Conservation (phyloP, 1,140 invertebrate genomes). For the Eulimnadia texana region DNA sequence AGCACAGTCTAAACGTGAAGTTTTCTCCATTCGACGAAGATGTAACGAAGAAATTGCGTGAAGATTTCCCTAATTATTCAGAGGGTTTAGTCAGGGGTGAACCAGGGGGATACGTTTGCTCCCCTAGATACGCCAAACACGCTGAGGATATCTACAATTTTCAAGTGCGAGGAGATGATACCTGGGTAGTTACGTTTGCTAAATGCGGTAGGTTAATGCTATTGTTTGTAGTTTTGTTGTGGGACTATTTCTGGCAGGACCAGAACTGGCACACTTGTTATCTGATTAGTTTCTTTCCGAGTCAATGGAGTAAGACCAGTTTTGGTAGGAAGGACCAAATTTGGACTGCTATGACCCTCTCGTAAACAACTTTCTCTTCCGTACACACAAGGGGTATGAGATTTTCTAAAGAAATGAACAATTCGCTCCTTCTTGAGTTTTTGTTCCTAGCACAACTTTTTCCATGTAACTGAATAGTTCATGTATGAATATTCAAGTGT, state of each 20-base stretch:
- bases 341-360: no score
- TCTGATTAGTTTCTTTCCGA: no score
- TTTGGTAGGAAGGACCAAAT: background rate
- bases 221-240: background rate
- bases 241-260: no score
- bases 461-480: no score
- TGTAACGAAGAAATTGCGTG: background rate
- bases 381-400: no score
- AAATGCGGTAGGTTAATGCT: constrained; percentile 12
- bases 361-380: no score
- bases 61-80: constrained; percentile 10
- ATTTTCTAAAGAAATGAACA: no score
- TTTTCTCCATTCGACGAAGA: background rate
- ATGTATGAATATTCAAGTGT: no score
- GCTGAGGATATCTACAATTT: constrained; percentile 14
- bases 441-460: no score
- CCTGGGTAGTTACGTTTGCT: constrained; percentile 10
- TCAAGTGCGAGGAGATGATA: constrained; percentile 7
- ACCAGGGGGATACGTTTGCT: constrained; percentile 7
- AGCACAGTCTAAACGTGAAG: background rate
- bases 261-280: no score
- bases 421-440: no score
- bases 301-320: no score
- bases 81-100: constrained; percentile 8
- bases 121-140: constrained; percentile 1